A percentile compares a stretch with the other conserved stretches of the same genome.
These are phyloP conservation scores for Bradynema listronoti DNA, from an alignment of 1,140 invertebrate species.

Conservation along the genomic window DNA sequence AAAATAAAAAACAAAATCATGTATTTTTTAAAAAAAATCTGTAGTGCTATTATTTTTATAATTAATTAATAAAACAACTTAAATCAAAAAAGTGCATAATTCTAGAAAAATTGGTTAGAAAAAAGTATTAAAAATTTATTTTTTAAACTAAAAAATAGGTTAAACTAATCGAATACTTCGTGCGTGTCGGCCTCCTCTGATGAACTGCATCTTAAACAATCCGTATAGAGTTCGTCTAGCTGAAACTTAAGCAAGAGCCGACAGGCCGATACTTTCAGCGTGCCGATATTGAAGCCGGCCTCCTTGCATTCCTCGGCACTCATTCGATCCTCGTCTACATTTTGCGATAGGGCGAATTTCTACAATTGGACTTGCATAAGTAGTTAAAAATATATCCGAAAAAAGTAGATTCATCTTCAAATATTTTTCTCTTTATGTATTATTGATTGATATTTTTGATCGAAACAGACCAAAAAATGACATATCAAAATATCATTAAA, in stretches of 20 bases:
- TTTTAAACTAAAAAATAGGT: conserved; percentile 1
- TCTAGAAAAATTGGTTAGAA: not conserved
- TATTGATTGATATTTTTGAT: not conserved
- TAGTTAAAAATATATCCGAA: not conserved
- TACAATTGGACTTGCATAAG: not conserved
- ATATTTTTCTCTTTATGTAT: not conserved
- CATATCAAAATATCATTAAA: not conserved
- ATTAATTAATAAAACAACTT: not conserved
- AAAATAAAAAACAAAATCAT: not conserved
- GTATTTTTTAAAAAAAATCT: not conserved
- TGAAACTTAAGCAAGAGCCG: conserved; percentile 43
- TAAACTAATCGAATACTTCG: conserved; percentile 34
- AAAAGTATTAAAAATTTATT: not conserved
- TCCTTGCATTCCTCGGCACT: conserved; percentile 39
- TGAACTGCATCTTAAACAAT: conserved; percentile 48
- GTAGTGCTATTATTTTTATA: not conserved
- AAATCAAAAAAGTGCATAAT: not conserved
- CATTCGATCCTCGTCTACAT: conserved; percentile 31
- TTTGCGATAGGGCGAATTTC: too few relatives aligned
- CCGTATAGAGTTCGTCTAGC: conserved; percentile 41
- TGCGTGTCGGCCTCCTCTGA: conserved; percentile 41
- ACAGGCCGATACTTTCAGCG: conserved; percentile 50
- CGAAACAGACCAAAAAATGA: not conserved
- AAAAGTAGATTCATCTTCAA: not conserved
- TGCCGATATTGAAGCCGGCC: conserved; percentile 41